Base-by-base conservation (phyloP, 1,140 invertebrate species). In the Ceratosolen solmsi region DNA sequence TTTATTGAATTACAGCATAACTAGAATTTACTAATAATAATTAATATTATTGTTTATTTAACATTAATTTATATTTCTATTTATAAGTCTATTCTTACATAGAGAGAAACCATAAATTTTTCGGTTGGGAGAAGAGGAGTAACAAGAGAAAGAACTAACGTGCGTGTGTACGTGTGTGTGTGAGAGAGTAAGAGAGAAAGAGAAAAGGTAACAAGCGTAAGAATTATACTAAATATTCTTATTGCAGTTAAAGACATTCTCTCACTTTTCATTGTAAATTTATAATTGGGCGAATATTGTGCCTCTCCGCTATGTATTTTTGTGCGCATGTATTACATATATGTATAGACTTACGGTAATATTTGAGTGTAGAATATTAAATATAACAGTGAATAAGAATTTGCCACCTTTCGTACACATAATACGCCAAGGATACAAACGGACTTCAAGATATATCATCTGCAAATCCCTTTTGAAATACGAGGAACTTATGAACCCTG, bases 381-480 rank as follows among this genome's bases (percentile, higher is more conserved):
- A 38, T 68, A 68, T 68, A 68, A 68, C 36, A 68, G 33, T 36
- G 30, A 68, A 38, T 68, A n/a, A 68, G 36, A 38, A 33, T 68
- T 33, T 38, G 30, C 63, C 13, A 38, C 2, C 63, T 33, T 38
- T 68, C 38, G 4, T 68, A 68, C 8, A n/a, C 36, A 68, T 22
- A 54, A 68, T 65, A 36, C 33, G 38, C 20, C 0, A 38, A n/a
- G 33, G 30, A 38, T n/a, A 68, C 27, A 38, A 54, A 68, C 7
- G 27, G 36, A 22, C 63, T 33, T n/a, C 17, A 20, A 68, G 63
- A 17, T 27, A 38, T 2, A 33, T 9, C 63, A 33, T 25, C 20
- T 68, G 36, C 20, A 68, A 68, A 68, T 68, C 63, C 63, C 33
- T 38, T 68, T 68, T 68, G 63, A 68, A 68, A 68, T 68, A 68